A percentile compares a stretch with the other conserved stretches of the same genome.
phyloP scores from a whole-genome alignment of 1,140 invertebrate species.

The Drosophila arizonae region DNA sequence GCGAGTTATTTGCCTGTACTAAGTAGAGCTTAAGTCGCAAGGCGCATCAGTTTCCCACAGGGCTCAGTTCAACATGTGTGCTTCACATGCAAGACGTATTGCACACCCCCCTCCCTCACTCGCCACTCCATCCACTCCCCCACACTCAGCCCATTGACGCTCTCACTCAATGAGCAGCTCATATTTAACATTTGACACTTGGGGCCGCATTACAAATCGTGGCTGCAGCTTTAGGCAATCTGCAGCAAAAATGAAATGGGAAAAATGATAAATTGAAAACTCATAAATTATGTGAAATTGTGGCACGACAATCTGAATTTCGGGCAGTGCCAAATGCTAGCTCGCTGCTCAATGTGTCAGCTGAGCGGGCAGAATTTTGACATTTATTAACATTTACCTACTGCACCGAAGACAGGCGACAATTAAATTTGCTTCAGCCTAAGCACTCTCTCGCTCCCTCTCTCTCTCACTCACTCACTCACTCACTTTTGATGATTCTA shows the following conservation, averaged over 20 bases:
- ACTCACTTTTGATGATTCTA: conserved; percentile 21
- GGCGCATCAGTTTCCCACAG: conserved; percentile 52
- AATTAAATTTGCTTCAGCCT: conserved; percentile 60
- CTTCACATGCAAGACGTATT: conserved; percentile 51
- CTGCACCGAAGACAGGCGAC: conserved; percentile 14
- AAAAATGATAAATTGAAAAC: conserved; percentile 73
- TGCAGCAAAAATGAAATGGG: conserved; percentile 4
- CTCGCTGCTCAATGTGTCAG: conserved; percentile 66
- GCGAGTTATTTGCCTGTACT: conserved; percentile 31
- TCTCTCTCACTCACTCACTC: background rate
- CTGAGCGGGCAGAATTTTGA: conserved; percentile 70
- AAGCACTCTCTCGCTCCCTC: background rate
- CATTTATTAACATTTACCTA: conserved; percentile 74
- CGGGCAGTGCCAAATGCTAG: conserved; percentile 56
- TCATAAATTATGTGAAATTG: conserved; percentile 79
- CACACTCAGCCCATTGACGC: background rate
- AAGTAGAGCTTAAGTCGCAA: conserved; percentile 39
- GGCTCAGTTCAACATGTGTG: conserved; percentile 69
- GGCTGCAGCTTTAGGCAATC: conserved; percentile 7
- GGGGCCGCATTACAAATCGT: conserved; percentile 35
- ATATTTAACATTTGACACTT: conserved; percentile 70
- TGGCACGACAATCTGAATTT: conserved; percentile 31
- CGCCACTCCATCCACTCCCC: too few species aligned
- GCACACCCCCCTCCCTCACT: background rate
- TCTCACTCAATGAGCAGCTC: conserved; percentile 30